Evolutionary conservation across 2,113 vertebrate genomes (phyloP), one percentile per base, ranked within the genome.

Genomic region (Leuciscus idus): DNA sequence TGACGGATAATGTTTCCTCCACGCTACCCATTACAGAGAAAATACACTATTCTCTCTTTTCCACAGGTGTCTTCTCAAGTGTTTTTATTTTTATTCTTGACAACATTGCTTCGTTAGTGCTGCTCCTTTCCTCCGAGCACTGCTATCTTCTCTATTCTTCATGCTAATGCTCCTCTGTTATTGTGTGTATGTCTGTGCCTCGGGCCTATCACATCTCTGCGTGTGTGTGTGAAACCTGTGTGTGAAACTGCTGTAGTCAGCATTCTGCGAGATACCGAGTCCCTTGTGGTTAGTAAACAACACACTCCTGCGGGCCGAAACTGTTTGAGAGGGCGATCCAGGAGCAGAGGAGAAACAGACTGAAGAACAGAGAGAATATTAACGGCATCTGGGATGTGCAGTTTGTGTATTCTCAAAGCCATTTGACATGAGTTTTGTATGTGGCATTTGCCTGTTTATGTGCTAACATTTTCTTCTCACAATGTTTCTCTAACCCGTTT

Each of bases 241-340:
- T 39, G 70, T 80, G 36, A 85, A 83, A 84, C 52, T 83, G 83
- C 64, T 87, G 83, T 64, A 85, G 78, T 90, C 70, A 83, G 79
- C 84, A 73, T 59, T 83, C 66, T 87, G 83, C 36, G 64, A 85
- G 85, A 88, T 64, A 87, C 48, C 0, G 80, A 61, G 78, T 87
- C 79, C 82, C 87, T 78, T 77, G 84, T 83, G 81, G 75, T 86
- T 61, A 79, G 87, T 88, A 87, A 88, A 88, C 89, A 88, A 74
- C 82, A 87, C 73, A 26, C 52, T 74, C 77, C 50, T 81, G 68
- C 48, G 3, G 78, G 57, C 82, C 83, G 26, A 74, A 80, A 84
- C 21, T 7, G 43, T 17, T 46, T 43, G 77, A 36, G 36, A 84
- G 70, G 11, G 55, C 23, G 46, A 85, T 85, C 19, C 21, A 85